These are phyloP conservation scores for Jaculus jaculus DNA, from an alignment of 2,113 vertebrate genomes.

Conservation along the genomic window DNA sequence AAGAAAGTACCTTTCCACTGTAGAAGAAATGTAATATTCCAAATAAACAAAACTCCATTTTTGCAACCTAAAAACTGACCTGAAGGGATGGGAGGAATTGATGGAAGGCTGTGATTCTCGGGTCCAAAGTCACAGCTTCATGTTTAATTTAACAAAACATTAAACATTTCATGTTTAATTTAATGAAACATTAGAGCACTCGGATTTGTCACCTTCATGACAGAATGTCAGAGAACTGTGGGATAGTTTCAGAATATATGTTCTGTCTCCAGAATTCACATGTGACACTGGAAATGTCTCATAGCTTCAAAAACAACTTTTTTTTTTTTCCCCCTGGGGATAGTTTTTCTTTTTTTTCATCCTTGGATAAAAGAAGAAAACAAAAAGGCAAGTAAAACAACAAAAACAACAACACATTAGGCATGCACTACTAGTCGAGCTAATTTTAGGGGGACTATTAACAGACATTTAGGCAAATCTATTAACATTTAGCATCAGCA, in stretches of 20 bases:
- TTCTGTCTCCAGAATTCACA: constrained; percentile 67
- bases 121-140: constrained; percentile 82
- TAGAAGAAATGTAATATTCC: constrained; percentile 53
- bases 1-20: constrained; percentile 64
- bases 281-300: constrained; percentile 47
- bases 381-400: constrained; percentile 78
- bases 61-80: constrained; percentile 73
- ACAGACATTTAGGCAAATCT: constrained; percentile 85
- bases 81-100: constrained; percentile 77
- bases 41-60: constrained; percentile 55
- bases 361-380: constrained; percentile 25
- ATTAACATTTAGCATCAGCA: constrained; percentile 86
- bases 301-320: constrained; percentile 45
- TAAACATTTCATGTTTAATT: constrained; percentile 88
- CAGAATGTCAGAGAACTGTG: constrained; percentile 75
- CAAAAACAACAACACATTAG: constrained; percentile 84
- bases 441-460: constrained; percentile 87
- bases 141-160: constrained; percentile 88
- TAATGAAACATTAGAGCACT: constrained; percentile 82
- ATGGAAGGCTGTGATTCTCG: constrained; percentile 79
- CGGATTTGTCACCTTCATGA: constrained; percentile 83
- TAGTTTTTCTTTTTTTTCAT: neutral
- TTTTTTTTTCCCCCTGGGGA: neutral
- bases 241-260: constrained; percentile 58
- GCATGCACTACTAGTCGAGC: constrained; percentile 84